Conservation (phyloP, 2,797 vertebrate genomes). For the Pangasius djambal region DNA sequence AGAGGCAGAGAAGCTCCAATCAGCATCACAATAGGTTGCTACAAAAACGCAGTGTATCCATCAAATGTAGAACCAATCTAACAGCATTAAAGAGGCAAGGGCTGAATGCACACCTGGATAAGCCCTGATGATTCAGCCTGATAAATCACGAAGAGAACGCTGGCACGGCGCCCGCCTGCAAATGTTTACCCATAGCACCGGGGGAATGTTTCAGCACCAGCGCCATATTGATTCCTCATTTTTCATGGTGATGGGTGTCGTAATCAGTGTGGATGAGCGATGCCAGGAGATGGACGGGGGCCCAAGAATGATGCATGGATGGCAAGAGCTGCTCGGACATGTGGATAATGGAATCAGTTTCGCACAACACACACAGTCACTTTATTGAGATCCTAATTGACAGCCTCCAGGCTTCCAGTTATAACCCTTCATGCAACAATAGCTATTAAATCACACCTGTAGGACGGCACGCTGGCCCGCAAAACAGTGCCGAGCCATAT, state of each 20-base stretch:
- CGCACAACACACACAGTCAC: slow-evolving; percentile 49
- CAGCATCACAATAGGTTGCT: slow-evolving; percentile 8
- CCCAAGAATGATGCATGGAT: slow-evolving; percentile 77
- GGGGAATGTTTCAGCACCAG: slow-evolving; percentile 61
- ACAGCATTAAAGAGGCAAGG: slow-evolving; percentile 41
- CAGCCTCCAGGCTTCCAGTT: slow-evolving; percentile 43
- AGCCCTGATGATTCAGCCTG: slow-evolving; percentile 49
- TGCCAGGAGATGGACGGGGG: slow-evolving; percentile 69
- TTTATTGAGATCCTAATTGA: slow-evolving; percentile 45
- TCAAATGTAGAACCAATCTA: slow-evolving; percentile 42
- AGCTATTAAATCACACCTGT: slow-evolving; percentile 52
- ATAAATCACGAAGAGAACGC: slow-evolving; percentile 52
- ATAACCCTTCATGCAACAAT: slow-evolving; percentile 28
- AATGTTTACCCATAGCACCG: slow-evolving; percentile 50
- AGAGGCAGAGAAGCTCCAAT: background rate
- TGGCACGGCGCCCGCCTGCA: slow-evolving; percentile 49
- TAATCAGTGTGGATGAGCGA: slow-evolving; percentile 74
- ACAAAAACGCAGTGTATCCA: slow-evolving; percentile 36
- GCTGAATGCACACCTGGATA: slow-evolving; percentile 49
- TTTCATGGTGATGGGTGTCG: slow-evolving; percentile 77
- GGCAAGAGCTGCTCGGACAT: slow-evolving; percentile 75
- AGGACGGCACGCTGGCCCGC: background rate
- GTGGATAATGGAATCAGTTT: slow-evolving; percentile 76
- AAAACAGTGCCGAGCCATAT: slow-evolving; percentile 5
- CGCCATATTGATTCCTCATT: slow-evolving; percentile 81